These are phyloP conservation scores for Aphodius sticticus DNA, from an alignment of 2,888 invertebrate species.

Conservation along the genomic window DNA sequence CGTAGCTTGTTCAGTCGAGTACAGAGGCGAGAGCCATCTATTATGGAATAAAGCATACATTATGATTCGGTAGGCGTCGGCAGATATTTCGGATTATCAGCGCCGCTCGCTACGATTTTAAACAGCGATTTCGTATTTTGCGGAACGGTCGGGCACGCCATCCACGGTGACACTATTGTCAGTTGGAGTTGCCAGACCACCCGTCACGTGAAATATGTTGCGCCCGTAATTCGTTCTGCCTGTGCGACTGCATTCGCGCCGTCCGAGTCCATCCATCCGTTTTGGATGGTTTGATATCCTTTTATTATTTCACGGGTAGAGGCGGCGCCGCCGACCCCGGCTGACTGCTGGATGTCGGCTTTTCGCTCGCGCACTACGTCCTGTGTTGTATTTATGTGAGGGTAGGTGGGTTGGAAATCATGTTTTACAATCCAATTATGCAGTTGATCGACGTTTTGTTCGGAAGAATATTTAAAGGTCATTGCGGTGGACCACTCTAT, in stretches of 20 bases:
- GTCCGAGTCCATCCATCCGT: constrained; percentile 22
- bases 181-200: constrained; percentile 6
- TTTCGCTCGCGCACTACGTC: not conserved
- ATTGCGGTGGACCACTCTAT: not conserved
- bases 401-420: not conserved
- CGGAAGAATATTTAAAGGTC: not conserved
- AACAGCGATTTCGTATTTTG: constrained; percentile 21
- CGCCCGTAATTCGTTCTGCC: constrained; percentile 21
- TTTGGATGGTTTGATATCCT: constrained; percentile 18
- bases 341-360: not conserved
- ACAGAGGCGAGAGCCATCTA: not conserved
- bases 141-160: not conserved
- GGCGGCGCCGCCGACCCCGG: not conserved
- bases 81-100: not conserved
- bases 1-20: no score
- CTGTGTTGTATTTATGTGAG: not conserved
- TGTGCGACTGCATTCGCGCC: constrained; percentile 16
- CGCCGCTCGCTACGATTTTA: constrained; percentile 10
- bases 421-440: not conserved
- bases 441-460: not conserved
- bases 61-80: not conserved
- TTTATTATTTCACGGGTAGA: constrained; percentile 22
- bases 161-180: constrained; percentile 4
- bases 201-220: constrained; percentile 23
- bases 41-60: constrained; percentile 23